A percentile compares a stretch with the other conserved stretches of the same genome.
phyloP scores from a whole-genome alignment of 2,797 vertebrate species.

The Pseudochirops corinnae region DNA sequence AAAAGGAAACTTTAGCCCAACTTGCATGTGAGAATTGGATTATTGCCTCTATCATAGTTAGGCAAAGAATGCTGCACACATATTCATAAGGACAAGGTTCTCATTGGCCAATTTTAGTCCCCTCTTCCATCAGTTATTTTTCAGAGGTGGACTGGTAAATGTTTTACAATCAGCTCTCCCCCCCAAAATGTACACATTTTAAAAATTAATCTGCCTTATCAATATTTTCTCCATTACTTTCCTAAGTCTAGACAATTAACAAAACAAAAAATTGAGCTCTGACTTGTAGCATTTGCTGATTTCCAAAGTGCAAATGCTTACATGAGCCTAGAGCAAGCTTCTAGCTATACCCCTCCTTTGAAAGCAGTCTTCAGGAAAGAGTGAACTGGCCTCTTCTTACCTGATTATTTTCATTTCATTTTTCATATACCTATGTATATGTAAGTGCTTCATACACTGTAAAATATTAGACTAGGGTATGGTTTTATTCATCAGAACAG shows the following conservation, averaged over 20 bases:
- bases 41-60: neutral
- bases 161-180: neutral
- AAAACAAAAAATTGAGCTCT: neutral
- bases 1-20: neutral
- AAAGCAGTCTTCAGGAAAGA: neutral
- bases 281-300: neutral
- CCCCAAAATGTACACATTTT: neutral
- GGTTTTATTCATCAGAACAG: neutral
- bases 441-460: neutral
- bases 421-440: neutral
- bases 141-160: neutral
- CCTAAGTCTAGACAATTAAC: neutral
- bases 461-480: neutral
- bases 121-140: neutral
- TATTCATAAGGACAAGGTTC: neutral
- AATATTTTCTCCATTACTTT: neutral
- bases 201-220: neutral
- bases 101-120: neutral
- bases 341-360: neutral
- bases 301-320: neutral
- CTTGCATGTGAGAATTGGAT: neutral
- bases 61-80: neutral
- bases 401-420: neutral
- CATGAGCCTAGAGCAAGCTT: neutral
- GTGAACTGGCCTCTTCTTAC: neutral